Conservation (phyloP, 2,888 invertebrate species). For the Epistrophella euchroma region DNA sequence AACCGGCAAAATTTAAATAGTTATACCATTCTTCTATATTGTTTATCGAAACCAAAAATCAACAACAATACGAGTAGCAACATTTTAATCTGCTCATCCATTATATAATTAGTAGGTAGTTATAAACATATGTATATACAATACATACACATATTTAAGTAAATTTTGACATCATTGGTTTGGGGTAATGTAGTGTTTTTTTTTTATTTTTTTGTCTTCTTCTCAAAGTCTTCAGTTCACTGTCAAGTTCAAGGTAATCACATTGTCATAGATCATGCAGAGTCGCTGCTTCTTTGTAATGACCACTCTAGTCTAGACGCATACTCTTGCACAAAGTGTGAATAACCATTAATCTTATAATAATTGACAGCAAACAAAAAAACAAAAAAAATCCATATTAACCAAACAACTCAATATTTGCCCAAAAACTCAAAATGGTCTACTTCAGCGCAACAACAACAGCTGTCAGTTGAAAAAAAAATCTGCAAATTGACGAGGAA, state of each 20-base stretch:
- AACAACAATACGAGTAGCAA: conserved; percentile 3
- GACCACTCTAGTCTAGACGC: conserved; percentile 41
- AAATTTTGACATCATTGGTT: conserved; percentile 40
- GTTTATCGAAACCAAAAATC: neutral
- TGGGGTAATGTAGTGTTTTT: conserved; percentile 24
- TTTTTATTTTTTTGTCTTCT: conserved; percentile 18
- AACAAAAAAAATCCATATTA: neutral
- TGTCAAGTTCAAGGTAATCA: conserved; percentile 74
- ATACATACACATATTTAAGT: neutral
- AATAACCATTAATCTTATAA: conserved; percentile 46
- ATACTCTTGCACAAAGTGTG: conserved; percentile 16
- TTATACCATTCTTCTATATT: neutral
- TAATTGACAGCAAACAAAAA: conserved; percentile 20
- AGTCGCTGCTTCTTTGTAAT: conserved; percentile 32
- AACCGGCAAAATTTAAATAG: conserved; percentile 28
- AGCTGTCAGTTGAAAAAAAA: conserved; percentile 28
- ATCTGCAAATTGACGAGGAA: conserved; percentile 30
- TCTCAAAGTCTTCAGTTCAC: conserved; percentile 51
- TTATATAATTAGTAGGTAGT: conserved; percentile 38
- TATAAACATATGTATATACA: too few relatives aligned
- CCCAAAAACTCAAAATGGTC: conserved; percentile 23
- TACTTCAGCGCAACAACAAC: conserved; percentile 25
- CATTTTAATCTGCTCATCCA: conserved; percentile 23
- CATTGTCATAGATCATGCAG: conserved; percentile 66
- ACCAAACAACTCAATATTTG: conserved; percentile 13